A percentile compares a stretch with the other conserved stretches of the same genome.
Evolutionary conservation across 2,888 invertebrate species (phyloP).

Genomic region (Copidosoma aretas): DNA sequence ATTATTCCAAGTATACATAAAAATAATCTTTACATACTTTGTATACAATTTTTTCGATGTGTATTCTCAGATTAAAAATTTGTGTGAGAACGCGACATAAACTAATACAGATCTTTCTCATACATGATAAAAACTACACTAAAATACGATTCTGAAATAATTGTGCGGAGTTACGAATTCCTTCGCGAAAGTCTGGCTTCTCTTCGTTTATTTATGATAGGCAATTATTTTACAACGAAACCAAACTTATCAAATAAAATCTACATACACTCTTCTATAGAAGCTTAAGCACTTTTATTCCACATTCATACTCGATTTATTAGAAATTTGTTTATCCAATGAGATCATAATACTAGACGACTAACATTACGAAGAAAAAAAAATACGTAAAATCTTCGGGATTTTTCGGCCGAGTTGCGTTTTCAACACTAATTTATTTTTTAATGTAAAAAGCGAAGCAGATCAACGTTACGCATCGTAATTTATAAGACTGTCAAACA

Average conservation of each 20-base stretch:
- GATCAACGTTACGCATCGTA: constrained; percentile 27
- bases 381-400: constrained; percentile 42
- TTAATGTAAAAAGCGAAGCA: constrained; percentile 30
- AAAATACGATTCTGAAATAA: constrained; percentile 19
- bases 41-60: constrained; percentile 15
- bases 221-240: constrained; percentile 39
- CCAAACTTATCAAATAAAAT: constrained; percentile 33
- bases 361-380: constrained; percentile 41
- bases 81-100: constrained; percentile 14
- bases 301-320: constrained; percentile 45
- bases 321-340: constrained; percentile 47
- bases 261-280: constrained; percentile 34
- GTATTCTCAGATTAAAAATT: constrained; percentile 4
- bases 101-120: constrained; percentile 35
- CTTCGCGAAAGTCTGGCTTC: constrained; percentile 36
- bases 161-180: constrained; percentile 37
- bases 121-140: constrained; percentile 28
- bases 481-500: constrained; percentile 33
- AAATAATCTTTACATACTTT: constrained; percentile 26
- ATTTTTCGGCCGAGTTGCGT: constrained; percentile 29
- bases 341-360: constrained; percentile 56
- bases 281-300: constrained; percentile 39
- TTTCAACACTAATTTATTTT: constrained; percentile 3
- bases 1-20: constrained; percentile 24
- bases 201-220: constrained; percentile 29